Evolutionary conservation across 2,888 invertebrate species (phyloP).

Genomic region (Fragum whitleyi): DNA sequence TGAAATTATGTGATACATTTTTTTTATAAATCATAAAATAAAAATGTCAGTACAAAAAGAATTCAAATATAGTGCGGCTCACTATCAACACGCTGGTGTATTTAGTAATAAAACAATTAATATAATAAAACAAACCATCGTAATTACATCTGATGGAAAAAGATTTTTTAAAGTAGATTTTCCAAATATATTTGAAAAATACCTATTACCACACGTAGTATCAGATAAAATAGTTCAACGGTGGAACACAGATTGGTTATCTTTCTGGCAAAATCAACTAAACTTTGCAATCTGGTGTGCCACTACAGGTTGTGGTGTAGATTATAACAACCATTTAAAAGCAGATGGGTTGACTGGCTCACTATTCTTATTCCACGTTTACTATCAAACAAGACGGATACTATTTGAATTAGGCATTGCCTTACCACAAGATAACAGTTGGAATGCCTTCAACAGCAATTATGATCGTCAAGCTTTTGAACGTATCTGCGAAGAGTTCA

Average conservation of each 20-base stretch:
- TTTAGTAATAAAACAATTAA: constrained; percentile 26
- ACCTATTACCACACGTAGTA: constrained; percentile 21
- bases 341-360: constrained; percentile 18
- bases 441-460: constrained; percentile 39
- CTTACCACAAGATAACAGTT: constrained; percentile 30
- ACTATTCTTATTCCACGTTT: constrained; percentile 37
- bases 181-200: constrained; percentile 33
- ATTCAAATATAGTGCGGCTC: constrained; percentile 37
- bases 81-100: constrained; percentile 12
- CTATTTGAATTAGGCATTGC: constrained; percentile 32
- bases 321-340: constrained; percentile 26
- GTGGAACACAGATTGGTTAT: constrained; percentile 32
- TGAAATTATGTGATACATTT: constrained; percentile 43
- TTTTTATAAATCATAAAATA: constrained; percentile 26
- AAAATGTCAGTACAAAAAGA: constrained; percentile 36
- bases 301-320: constrained; percentile 54
- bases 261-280: constrained; percentile 54
- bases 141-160: constrained; percentile 32
- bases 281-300: constrained; percentile 51
- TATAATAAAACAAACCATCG: constrained; percentile 30
- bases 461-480: constrained; percentile 41
- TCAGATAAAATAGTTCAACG: constrained; percentile 20
- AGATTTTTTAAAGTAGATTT: constrained; percentile 17
- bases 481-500: constrained; percentile 36
- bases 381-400: constrained; percentile 41